These are phyloP conservation scores for Platygyra sinensis DNA, from an alignment of 64 coral and sea anemone genomes.

Conservation along the genomic window DNA sequence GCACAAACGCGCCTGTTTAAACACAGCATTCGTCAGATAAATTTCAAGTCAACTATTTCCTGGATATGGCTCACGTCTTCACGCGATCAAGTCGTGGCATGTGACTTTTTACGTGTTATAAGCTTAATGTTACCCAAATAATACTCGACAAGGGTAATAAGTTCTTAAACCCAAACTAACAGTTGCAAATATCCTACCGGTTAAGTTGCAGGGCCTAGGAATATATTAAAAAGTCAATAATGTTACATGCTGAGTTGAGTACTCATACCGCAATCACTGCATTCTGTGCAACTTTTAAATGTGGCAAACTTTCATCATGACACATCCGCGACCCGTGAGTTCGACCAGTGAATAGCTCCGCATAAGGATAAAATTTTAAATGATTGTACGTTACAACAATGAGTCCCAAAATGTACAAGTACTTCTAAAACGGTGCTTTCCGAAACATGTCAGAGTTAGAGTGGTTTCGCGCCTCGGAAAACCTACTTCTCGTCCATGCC, in stretches of 20 bases:
- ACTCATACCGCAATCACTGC: not conserved
- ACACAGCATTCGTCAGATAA: not conserved
- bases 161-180: not conserved
- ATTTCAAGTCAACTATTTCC: slow-evolving; percentile 22
- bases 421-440: not conserved
- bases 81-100: not conserved
- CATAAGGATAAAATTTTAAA: not conserved
- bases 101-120: not conserved
- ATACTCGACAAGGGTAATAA: not conserved
- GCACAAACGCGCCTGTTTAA: not conserved
- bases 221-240: not conserved
- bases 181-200: not conserved
- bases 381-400: not conserved
- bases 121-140: not conserved
- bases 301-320: not conserved
- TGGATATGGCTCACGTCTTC: not conserved
- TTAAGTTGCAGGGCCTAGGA: not conserved
- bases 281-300: not conserved
- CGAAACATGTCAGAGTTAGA: not conserved
- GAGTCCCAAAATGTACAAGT: not conserved
- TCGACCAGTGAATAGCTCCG: not conserved
- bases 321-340: not conserved
- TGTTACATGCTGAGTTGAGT: not conserved
- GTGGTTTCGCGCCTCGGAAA: slow-evolving; percentile 8
- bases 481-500: not conserved